Conservation (phyloP, 2,888 invertebrate genomes). For the Nowickia ferox region DNA sequence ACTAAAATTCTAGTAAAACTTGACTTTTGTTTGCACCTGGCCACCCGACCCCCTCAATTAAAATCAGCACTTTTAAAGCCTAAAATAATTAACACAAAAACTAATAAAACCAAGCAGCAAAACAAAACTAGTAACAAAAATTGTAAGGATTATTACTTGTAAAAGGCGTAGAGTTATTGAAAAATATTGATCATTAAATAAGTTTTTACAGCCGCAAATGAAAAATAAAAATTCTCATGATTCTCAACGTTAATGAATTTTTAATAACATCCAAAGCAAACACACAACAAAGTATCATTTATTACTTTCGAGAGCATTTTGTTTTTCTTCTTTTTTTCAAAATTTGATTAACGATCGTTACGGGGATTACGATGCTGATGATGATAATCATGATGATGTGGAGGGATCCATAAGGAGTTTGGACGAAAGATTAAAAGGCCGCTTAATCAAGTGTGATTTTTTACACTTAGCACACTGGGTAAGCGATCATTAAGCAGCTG, state of each 20-base stretch:
- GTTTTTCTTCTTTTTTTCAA: slow-evolving; percentile 37
- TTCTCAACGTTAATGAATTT: slow-evolving; percentile 61
- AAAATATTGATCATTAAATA: slow-evolving; percentile 29
- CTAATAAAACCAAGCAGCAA: slow-evolving; percentile 17
- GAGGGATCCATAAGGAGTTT: slow-evolving; percentile 9
- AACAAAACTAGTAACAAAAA: background rate
- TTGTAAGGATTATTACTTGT: slow-evolving; percentile 24
- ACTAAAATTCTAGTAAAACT: too few species aligned
- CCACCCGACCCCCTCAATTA: background rate
- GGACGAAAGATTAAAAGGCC: slow-evolving; percentile 5
- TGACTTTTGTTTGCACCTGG: too few species aligned
- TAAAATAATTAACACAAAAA: slow-evolving; percentile 53
- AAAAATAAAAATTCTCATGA: slow-evolving; percentile 22
- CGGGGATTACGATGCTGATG: slow-evolving; percentile 36
- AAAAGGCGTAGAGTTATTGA: slow-evolving; percentile 17
- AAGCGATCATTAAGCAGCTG: slow-evolving; percentile 68
- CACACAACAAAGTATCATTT: slow-evolving; percentile 66
- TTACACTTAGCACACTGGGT: slow-evolving; percentile 56
- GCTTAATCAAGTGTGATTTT: slow-evolving; percentile 68
- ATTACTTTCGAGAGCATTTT: slow-evolving; percentile 46
- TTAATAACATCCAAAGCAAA: slow-evolving; percentile 59
- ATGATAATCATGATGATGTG: background rate
- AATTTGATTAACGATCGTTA: slow-evolving; percentile 70
- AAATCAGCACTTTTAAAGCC: background rate
- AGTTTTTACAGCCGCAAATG: slow-evolving; percentile 20